Conservation (phyloP, 1,140 invertebrate genomes). For the Penaeus indicus region DNA sequence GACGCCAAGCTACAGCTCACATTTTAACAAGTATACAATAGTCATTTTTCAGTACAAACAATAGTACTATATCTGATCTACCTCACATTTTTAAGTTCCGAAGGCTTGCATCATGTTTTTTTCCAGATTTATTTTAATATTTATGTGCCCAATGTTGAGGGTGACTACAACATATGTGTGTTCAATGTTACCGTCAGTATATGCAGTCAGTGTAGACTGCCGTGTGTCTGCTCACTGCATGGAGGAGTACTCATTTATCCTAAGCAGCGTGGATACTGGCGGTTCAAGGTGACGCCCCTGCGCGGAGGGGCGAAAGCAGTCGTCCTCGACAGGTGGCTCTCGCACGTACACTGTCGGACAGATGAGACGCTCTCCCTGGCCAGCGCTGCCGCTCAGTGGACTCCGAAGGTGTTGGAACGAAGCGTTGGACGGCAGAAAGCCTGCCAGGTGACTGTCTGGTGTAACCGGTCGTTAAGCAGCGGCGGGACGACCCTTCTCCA, state of each 20-base stretch:
- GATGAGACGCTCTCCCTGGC: slow-evolving; percentile 15
- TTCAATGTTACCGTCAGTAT: not conserved
- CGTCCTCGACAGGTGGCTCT: not conserved
- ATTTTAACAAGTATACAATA: slow-evolving; percentile 54
- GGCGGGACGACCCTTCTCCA: too few relatives aligned
- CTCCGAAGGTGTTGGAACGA: not conserved
- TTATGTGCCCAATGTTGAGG: slow-evolving; percentile 37
- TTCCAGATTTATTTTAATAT: slow-evolving; percentile 50
- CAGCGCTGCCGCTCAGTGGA: not conserved
- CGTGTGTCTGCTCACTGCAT: not conserved
- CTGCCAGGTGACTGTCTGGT: slow-evolving; percentile 16
- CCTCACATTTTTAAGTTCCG: slow-evolving; percentile 60
- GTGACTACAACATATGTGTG: slow-evolving; percentile 34
- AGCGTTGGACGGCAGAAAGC: not conserved
- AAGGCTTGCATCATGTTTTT: slow-evolving; percentile 54
- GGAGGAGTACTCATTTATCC: too few relatives aligned
- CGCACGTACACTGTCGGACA: not conserved
- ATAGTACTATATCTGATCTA: slow-evolving; percentile 58
- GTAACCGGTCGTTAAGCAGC: too few relatives aligned
- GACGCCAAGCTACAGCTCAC: slow-evolving; percentile 35
- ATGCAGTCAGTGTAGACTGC: slow-evolving; percentile 19
- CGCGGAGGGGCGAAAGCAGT: too few relatives aligned
- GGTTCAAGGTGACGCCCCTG: not conserved
- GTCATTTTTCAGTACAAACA: slow-evolving; percentile 63
- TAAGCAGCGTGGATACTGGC: not conserved